phyloP scores from a whole-genome alignment of 2,888 invertebrate species.

The Brachyopa scutellaris region DNA sequence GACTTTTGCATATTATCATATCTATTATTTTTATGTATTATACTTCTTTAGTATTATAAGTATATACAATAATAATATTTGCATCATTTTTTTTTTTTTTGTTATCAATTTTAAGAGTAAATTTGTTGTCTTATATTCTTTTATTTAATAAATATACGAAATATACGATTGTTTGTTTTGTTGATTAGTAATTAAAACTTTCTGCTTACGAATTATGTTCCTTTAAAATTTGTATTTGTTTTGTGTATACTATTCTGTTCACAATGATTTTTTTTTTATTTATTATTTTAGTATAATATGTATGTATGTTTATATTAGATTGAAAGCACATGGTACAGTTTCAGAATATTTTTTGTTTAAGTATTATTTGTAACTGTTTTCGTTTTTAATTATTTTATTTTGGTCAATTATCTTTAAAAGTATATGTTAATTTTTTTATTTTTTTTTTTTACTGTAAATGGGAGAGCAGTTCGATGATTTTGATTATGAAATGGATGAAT shows the following conservation, averaged over 20 bases:
- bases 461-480: slow-evolving; percentile 63
- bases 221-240: slow-evolving; percentile 71
- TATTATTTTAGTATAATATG: slow-evolving; percentile 6
- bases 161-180: slow-evolving; percentile 76
- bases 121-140: slow-evolving; percentile 60
- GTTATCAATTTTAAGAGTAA: slow-evolving; percentile 53
- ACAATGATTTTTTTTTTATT: slow-evolving; percentile 51
- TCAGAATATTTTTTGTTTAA: slow-evolving; percentile 26
- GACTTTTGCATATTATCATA: slow-evolving; percentile 69
- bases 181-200: slow-evolving; percentile 64
- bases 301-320: slow-evolving; percentile 44
- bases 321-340: slow-evolving; percentile 64
- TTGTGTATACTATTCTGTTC: slow-evolving; percentile 79
- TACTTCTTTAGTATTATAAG: slow-evolving; percentile 34
- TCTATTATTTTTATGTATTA: slow-evolving; percentile 16
- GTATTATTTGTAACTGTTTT: background rate
- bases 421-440: background rate
- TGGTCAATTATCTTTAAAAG: slow-evolving; percentile 57
- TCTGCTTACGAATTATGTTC: slow-evolving; percentile 60
- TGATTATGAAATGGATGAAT: slow-evolving; percentile 59
- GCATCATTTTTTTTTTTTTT: slow-evolving; percentile 12
- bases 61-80: slow-evolving; percentile 60
- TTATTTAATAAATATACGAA: slow-evolving; percentile 73
- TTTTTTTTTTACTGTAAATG: slow-evolving; percentile 24
- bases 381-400: slow-evolving; percentile 23